Conservation (phyloP, 2,797 vertebrate genomes). For the Choloepus didactylus region DNA sequence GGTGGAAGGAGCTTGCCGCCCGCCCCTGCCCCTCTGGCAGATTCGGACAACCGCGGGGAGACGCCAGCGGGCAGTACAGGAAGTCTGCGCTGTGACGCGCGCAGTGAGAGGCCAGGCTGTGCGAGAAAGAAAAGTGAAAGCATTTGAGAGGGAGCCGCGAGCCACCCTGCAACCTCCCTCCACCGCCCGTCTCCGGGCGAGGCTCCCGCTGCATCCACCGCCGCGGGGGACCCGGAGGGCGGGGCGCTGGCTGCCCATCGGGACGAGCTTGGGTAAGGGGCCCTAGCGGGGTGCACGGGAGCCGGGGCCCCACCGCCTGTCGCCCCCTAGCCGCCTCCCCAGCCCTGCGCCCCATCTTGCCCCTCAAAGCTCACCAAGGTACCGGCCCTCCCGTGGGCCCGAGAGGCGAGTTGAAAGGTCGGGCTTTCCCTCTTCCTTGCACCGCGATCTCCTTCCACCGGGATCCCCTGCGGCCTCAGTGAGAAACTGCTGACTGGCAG, state of each 20-base stretch:
- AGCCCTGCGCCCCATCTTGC: fast-evolving
- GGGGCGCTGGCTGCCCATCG: fast-evolving
- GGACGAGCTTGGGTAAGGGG: not conserved
- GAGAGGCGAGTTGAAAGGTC: not conserved
- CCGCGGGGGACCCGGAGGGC: no score
- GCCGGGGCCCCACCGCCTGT: not conserved
- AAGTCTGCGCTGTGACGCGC: not conserved
- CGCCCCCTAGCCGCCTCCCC: not conserved
- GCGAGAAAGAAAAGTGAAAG: constrained; percentile 76
- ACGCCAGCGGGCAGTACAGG: not conserved
- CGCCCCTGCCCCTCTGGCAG: not conserved
- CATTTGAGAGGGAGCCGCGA: not conserved
- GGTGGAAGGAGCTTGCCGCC: not conserved
- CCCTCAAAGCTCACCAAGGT: not conserved
- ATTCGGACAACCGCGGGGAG: not conserved
- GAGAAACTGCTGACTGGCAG: no score
- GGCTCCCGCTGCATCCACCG: not conserved
- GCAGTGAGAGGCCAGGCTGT: not conserved
- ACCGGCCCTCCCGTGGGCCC: not conserved
- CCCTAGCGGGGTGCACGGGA: not conserved
- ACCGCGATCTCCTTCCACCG: no score
- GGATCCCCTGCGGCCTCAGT: fast-evolving
- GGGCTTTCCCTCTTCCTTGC: not conserved
- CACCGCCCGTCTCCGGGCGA: not conserved
- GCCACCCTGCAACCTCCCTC: not conserved